These are phyloP conservation scores for Chloroclystis v-ata DNA, from an alignment of 2,888 invertebrate species.

Conservation along the genomic window DNA sequence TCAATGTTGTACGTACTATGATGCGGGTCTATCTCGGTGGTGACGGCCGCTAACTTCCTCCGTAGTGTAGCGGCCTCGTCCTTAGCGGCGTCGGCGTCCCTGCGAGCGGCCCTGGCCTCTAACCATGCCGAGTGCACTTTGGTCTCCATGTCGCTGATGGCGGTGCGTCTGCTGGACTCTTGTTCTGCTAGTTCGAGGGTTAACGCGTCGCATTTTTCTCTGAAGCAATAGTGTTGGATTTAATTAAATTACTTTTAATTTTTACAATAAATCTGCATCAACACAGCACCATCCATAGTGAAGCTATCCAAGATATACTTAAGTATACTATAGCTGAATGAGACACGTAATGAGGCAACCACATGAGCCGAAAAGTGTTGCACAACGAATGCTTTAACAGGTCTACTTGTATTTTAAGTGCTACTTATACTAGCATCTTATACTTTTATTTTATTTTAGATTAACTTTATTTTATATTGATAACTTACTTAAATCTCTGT, in stretches of 20 bases:
- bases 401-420: too few species aligned
- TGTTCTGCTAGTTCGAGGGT: conserved; percentile 92
- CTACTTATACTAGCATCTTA: too few species aligned
- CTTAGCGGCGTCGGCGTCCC: conserved; percentile 86
- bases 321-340: too few species aligned
- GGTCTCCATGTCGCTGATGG: conserved; percentile 87
- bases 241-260: too few species aligned
- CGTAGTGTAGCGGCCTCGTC: conserved; percentile 62
- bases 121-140: conserved; percentile 93
- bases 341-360: too few species aligned
- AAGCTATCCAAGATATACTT: too few species aligned
- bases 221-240: conserved; percentile 37
- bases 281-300: too few species aligned
- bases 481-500: conserved; percentile 84
- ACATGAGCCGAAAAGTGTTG: too few species aligned
- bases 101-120: conserved; percentile 86
- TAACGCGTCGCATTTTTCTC: conserved; percentile 82
- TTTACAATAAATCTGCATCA: too few species aligned
- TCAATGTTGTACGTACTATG: conserved; percentile 37
- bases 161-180: conserved; percentile 81
- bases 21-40: conserved; percentile 47
- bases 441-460: too few species aligned
- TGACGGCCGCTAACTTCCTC: conserved; percentile 52
- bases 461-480: too few species aligned
- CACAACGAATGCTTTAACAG: too few species aligned